These are phyloP conservation scores for Podarcis cretensis DNA, from an alignment of 2,113 vertebrate species.

Conservation along the genomic window DNA sequence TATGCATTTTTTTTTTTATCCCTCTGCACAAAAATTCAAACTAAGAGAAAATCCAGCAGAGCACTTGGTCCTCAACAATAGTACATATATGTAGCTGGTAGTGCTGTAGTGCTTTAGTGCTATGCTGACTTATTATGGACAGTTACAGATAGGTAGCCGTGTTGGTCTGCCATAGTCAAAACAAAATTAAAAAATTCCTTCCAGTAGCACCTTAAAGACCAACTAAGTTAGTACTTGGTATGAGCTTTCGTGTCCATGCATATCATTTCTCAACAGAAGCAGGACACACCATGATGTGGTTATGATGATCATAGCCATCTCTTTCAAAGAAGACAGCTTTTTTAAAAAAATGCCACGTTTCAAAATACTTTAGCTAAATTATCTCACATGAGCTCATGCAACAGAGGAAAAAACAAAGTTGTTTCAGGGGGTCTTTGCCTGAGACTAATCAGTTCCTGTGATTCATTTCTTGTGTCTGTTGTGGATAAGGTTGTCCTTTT, in stretches of 20 bases:
- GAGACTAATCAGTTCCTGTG: neutral
- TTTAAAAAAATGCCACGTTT: constrained; percentile 19
- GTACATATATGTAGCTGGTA: neutral
- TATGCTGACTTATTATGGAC: neutral
- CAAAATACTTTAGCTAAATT: constrained; percentile 18
- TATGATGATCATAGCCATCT: neutral
- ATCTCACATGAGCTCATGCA: neutral
- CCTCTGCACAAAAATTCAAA: neutral
- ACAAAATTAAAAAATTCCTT: no score
- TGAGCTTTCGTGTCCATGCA: no score
- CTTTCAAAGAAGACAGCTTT: constrained; percentile 17
- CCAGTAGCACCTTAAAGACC: no score
- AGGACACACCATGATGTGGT: constrained; percentile 37
- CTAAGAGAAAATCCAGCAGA: neutral
- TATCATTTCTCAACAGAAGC: constrained; percentile 2
- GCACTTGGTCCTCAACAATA: neutral
- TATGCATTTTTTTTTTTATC: neutral
- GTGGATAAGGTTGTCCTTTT: constrained; percentile 25
- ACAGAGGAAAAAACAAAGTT: neutral
- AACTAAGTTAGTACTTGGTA: no score
- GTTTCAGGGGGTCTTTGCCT: neutral
- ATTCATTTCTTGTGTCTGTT: constrained; percentile 31
- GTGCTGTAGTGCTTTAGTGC: neutral
- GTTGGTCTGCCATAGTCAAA: no score
- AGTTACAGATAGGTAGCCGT: no score